A percentile compares a stretch with the other conserved stretches of the same genome.
Evolutionary conservation across 1,140 invertebrate species (phyloP).

Genomic region (Magallana ariakensis): DNA sequence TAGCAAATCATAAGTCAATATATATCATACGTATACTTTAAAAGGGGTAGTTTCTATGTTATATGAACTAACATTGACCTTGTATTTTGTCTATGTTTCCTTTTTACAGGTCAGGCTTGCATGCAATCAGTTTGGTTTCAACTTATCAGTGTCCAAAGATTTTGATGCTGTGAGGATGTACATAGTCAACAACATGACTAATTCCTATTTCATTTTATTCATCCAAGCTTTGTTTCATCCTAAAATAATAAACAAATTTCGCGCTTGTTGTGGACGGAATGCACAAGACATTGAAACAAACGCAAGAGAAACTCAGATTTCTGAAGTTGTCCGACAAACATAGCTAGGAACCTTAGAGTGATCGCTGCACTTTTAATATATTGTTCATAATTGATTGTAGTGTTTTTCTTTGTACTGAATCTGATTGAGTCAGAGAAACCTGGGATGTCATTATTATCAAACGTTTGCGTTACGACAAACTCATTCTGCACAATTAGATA

Average conservation of each 20-base stretch:
- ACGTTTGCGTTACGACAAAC: too few species aligned
- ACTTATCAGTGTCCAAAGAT: background rate
- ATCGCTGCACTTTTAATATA: too few species aligned
- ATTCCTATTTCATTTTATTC: conserved; percentile 15
- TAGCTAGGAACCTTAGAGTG: background rate
- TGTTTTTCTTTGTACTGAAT: too few species aligned
- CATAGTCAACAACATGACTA: conserved; percentile 6
- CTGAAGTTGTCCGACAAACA: background rate
- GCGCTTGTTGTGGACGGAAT: background rate
- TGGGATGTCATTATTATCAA: too few species aligned
- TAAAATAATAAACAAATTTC: conserved; percentile 1
- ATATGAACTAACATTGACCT: too few species aligned
- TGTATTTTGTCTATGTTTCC: too few species aligned
- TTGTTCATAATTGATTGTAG: too few species aligned
- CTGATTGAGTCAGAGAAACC: too few species aligned
- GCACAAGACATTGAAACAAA: background rate
- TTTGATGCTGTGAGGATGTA: background rate
- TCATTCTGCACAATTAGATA: too few species aligned
- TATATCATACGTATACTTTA: too few species aligned
- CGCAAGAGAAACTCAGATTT: background rate
- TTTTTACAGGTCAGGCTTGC: background rate
- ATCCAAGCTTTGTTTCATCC: conserved; percentile 18
- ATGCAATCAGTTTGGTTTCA: conserved; percentile 16
- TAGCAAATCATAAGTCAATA: too few species aligned
- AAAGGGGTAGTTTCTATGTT: too few species aligned